Base-by-base conservation (phyloP, 2,113 vertebrate species). In the Gnathonemus longibarbis region DNA sequence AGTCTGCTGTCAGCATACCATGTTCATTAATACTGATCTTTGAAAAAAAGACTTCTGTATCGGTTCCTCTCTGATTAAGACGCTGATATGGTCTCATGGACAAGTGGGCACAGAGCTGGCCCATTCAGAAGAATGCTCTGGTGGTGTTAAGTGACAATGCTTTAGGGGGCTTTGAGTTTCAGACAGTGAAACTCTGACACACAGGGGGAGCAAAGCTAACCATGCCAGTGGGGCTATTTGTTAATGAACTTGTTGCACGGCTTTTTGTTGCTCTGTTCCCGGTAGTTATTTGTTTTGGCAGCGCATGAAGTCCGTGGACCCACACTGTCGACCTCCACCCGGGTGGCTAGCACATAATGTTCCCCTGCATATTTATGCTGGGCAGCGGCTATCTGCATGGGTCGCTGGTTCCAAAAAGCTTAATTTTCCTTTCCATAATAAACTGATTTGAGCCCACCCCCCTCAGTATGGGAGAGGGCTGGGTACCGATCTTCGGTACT, bases 221-320 rank as follows among this genome's bases (percentile, higher is more conserved):
- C 62, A 70, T 70, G n/a, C 62, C 62, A 70, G 62, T 11, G 10
- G 10, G 62, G 62, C 27, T 70, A 13, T 70, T 70, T 70, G 62
- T 70, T 70, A 70, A 70, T 70, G 62, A 27, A 70, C 62, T 70
- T 13, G 62, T 5, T 70, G 62, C 62, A 31, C 45, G 1, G 42
- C 15, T 42, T 62, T 48, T 88, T 46, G 46, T 31, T 10, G 2
- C 88, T 48, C 24, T 15, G 19, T 88, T 88, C 42, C 1, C 4
- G 5, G 39, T 70, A 53, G 58, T 13, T 74, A 74, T 70, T 88
- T 88, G 58, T 49, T 24, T 74, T 88, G 88, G 88, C 88, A 58
- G 5, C 27, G 35, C 4, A 9, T 35, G 19, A 8, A 49, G 62
- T 49, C 15, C 42, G 7, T 7, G 58, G 58, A 88, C 45, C 17